Evolutionary conservation across 37 sponge, comb jelly and placozoan genomes (phyloP).

Genomic region (Axinella damicornis): DNA sequence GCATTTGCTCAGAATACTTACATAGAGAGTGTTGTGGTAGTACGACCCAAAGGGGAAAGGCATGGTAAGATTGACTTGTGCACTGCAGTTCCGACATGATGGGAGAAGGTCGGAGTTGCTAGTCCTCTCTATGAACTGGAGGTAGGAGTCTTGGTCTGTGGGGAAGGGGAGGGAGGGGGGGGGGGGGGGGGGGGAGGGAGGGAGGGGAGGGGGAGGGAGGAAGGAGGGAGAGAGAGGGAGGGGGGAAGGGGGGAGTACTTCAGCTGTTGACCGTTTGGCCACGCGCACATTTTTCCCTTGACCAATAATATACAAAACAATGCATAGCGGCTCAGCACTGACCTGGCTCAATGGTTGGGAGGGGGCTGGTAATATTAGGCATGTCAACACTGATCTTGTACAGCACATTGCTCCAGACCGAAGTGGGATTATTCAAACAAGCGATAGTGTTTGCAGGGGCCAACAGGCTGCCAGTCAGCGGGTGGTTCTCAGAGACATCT

Average conservation of each 20-base stretch:
- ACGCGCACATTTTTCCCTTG: too few relatives aligned
- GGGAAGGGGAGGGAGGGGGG: background rate
- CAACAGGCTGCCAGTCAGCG: background rate
- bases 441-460: background rate
- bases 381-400: conserved; percentile 33
- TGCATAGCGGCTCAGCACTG: too few relatives aligned
- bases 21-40: conserved; percentile 42
- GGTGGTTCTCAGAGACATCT: conserved; percentile 43
- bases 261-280: too few relatives aligned
- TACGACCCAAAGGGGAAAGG: conserved; percentile 41
- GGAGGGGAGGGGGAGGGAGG: background rate
- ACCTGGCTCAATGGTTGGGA: conserved; percentile 45
- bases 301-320: too few relatives aligned
- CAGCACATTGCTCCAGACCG: conserved; percentile 40
- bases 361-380: background rate
- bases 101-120: background rate
- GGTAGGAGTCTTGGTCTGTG: conserved; percentile 35
- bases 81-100: conserved; percentile 39
- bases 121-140: background rate
- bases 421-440: conserved; percentile 28
- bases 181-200: background rate
- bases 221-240: background rate
- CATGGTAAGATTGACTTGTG: background rate
- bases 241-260: too few relatives aligned
- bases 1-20: too few relatives aligned